Evolutionary conservation across 2,797 vertebrate genomes (phyloP), one percentile per base, ranked within the genome.

Genomic region (Poecilia velifera): DNA sequence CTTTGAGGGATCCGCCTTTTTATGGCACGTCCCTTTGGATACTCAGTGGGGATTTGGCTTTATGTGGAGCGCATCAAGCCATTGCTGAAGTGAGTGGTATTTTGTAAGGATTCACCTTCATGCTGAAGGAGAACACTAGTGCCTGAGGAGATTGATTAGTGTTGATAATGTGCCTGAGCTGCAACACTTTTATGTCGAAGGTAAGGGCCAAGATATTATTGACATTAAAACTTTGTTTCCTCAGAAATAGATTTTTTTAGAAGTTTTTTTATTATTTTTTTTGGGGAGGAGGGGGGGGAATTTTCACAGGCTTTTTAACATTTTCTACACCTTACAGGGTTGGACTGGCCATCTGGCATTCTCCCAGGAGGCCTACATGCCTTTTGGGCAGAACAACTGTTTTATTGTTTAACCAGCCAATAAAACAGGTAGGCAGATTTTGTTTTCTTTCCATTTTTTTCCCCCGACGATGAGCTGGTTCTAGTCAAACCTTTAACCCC

Each of bases 321-420:
- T 72, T 43, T 72, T 55, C 6, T 6, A 66, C 36, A 66, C 36
- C 57, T 25, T 66, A 25, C 57, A 55, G 39, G 72, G 36, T 39
- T 13, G 7, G 49, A 55, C n/a, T 45, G 3, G 62, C 73, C n/a
- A 80, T 74, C 78, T 80, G 78, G 73, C 7, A 75, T 4, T 74
- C 25, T 55, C 78, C 78, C 78, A 46, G 7, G 9, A 66, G 78
- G 47, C 39, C 41, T 34, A 39, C 39, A n/a, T 74, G 49, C 73
- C 78, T 75, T 45, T 36, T 70, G 72, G 49, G 62, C 36, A 46
- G 39, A 70, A 70, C 59, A 55, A 55, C 62, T n/a, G 16, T 55
- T 70, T 74, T 74, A 22, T 18, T 62, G 20, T 73, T 14, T 28
- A 64, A 62, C 31, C 31, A 64, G 12, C 43, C 45, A 77, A 57